Percentiles rank a stretch among this genome's conserved stretches.
Conservation (phyloP, 1,140 invertebrate species). For the Cephus cinctus region DNA sequence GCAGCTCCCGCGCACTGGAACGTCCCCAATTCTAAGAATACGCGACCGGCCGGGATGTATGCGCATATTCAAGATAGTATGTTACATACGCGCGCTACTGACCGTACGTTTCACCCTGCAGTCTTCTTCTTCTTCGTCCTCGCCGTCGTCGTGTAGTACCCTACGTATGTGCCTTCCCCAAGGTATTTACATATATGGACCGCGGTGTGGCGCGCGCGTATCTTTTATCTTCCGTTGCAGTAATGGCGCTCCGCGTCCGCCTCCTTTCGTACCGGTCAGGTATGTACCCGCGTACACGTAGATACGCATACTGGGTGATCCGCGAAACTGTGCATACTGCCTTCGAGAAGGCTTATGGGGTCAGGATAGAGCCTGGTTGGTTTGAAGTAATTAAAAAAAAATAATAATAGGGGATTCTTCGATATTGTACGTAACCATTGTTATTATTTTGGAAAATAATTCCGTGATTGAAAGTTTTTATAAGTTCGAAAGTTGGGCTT, state of each 20-base stretch:
- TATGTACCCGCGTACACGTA: too few species aligned
- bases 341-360: slow-evolving; percentile 28
- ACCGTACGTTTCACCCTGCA: slow-evolving; percentile 32
- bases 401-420: too few species aligned
- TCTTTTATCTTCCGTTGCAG: slow-evolving; percentile 42
- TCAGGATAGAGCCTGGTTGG: too few species aligned
- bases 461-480: too few species aligned
- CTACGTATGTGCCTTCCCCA: slow-evolving; percentile 45
- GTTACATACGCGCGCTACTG: slow-evolving; percentile 52
- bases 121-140: slow-evolving; percentile 11
- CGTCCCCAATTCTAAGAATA: slow-evolving; percentile 50
- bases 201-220: slow-evolving; percentile 33
- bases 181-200: slow-evolving; percentile 56
- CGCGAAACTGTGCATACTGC: slow-evolving; percentile 31
- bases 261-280: slow-evolving; percentile 18
- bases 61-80: slow-evolving; percentile 58
- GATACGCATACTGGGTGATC: slow-evolving; percentile 33
- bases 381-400: too few species aligned
- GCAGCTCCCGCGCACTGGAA: slow-evolving; percentile 45
- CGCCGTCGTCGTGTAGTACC: too few species aligned
- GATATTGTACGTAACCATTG: too few species aligned
- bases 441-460: too few species aligned
- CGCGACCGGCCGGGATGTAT: slow-evolving; percentile 48
- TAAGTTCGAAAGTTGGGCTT: too few species aligned
- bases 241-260: slow-evolving; percentile 40